Percentiles rank a stretch among this genome's conserved stretches.
phyloP scores from a whole-genome alignment of 2,888 invertebrate genomes.

The Cantharis lateralis region DNA sequence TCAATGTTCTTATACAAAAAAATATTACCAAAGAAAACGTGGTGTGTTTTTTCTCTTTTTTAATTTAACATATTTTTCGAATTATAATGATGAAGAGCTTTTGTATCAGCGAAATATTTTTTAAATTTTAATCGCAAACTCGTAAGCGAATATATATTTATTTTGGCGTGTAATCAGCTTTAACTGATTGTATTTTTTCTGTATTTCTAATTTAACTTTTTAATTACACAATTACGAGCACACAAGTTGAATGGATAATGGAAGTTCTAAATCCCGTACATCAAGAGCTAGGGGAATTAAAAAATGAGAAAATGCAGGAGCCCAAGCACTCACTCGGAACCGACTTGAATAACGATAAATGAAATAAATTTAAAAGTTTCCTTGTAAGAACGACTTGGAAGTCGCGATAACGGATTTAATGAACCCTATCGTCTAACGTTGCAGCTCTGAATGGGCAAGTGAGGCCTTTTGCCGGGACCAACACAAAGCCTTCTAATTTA shows the following conservation, averaged over 20 bases:
- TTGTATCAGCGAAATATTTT: neutral
- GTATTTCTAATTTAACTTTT: slow-evolving; percentile 4
- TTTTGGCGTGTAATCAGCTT: neutral
- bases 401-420: slow-evolving; percentile 57
- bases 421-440: slow-evolving; percentile 54
- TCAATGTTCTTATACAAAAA: neutral
- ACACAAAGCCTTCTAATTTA: slow-evolving; percentile 53
- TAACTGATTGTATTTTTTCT: neutral
- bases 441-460: slow-evolving; percentile 44
- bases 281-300: slow-evolving; percentile 16
- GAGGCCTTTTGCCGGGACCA: slow-evolving; percentile 39
- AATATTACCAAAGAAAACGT: neutral
- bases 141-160: neutral
- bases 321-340: slow-evolving; percentile 28
- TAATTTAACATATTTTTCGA: neutral
- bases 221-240: slow-evolving; percentile 9
- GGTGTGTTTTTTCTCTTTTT: neutral
- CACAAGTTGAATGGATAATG: slow-evolving; percentile 9
- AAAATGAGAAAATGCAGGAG: slow-evolving; percentile 30
- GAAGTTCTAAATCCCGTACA: slow-evolving; percentile 17
- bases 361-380: slow-evolving; percentile 57
- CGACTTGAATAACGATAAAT: slow-evolving; percentile 52
- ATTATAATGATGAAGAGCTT: neutral
- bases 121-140: neutral
- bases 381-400: slow-evolving; percentile 50